Conservation (phyloP, 2,797 vertebrate species). For the Manis crassicaudata region DNA sequence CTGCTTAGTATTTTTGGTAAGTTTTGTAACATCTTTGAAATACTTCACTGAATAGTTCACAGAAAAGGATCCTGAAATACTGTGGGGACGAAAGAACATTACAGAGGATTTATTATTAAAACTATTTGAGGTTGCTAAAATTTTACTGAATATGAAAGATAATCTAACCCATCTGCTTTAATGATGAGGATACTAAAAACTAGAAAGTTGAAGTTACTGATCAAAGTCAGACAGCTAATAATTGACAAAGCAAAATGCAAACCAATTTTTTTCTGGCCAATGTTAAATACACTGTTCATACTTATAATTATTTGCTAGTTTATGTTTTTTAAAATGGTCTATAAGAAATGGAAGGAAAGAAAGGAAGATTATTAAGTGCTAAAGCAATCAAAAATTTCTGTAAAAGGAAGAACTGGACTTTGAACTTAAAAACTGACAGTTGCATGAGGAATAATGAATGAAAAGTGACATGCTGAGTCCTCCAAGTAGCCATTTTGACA, state of each 20-base stretch:
- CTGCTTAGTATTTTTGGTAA: neutral
- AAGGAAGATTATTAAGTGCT: neutral
- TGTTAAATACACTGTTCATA: neutral
- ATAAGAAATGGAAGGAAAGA: neutral
- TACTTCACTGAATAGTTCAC: neutral
- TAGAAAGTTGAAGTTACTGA: neutral
- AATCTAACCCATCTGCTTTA: neutral
- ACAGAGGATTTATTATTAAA: neutral
- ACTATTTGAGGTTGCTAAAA: neutral
- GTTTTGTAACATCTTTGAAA: neutral
- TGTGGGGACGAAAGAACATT: neutral
- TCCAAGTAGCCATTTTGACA: neutral
- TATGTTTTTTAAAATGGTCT: neutral
- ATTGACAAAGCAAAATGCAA: neutral
- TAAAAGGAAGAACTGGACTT: neutral
- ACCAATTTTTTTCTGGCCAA: neutral
- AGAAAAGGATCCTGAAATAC: neutral
- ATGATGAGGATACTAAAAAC: neutral
- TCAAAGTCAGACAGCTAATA: accelerated
- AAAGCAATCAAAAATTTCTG: neutral
- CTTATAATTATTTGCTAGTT: neutral
- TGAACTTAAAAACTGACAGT: neutral
- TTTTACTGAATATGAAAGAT: neutral
- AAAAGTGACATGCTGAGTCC: neutral
- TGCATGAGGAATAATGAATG: neutral